These are phyloP conservation scores for Stenurella melanura DNA, from an alignment of 2,888 invertebrate genomes.

Conservation along the genomic window DNA sequence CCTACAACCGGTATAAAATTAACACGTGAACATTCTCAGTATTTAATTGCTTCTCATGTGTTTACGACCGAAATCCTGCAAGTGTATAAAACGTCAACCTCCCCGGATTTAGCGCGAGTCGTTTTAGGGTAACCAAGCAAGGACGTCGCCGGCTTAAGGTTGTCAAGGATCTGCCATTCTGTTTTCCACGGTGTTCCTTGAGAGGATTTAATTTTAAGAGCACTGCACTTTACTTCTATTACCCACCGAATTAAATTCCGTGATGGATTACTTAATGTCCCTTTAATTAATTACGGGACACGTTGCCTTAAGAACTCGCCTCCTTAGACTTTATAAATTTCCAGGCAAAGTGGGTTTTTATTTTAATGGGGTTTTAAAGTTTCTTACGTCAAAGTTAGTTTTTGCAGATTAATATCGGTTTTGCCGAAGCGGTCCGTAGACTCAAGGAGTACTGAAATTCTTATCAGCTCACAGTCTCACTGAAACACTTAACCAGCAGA, in stretches of 20 bases:
- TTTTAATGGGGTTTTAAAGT: conserved; percentile 18
- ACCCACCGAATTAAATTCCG: conserved; percentile 64
- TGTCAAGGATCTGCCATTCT: conserved; percentile 46
- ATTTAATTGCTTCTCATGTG: neutral
- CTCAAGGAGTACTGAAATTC: neutral
- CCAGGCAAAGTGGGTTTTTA: conserved; percentile 18
- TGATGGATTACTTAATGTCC: conserved; percentile 68
- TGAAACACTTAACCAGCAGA: too few species aligned
- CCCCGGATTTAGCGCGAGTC: conserved; percentile 3
- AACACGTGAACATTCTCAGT: neutral
- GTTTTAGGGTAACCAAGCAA: conserved; percentile 24
- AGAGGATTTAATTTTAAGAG: conserved; percentile 48
- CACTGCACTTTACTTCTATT: conserved; percentile 57
- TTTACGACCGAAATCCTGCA: neutral
- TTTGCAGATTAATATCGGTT: conserved; percentile 13
- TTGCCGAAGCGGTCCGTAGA: neutral
- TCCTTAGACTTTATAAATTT: conserved; percentile 17
- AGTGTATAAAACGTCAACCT: conserved; percentile 14
- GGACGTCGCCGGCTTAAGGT: conserved; percentile 44
- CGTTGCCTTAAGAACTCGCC: conserved; percentile 10
- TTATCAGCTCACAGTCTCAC: too few species aligned
- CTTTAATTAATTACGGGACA: conserved; percentile 66
- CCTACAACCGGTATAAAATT: neutral
- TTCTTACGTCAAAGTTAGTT: conserved; percentile 18
- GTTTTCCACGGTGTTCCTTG: conserved; percentile 43